Base-by-base conservation (phyloP, 2,888 invertebrate species). In the Rhimphoctona megacephalus region DNA sequence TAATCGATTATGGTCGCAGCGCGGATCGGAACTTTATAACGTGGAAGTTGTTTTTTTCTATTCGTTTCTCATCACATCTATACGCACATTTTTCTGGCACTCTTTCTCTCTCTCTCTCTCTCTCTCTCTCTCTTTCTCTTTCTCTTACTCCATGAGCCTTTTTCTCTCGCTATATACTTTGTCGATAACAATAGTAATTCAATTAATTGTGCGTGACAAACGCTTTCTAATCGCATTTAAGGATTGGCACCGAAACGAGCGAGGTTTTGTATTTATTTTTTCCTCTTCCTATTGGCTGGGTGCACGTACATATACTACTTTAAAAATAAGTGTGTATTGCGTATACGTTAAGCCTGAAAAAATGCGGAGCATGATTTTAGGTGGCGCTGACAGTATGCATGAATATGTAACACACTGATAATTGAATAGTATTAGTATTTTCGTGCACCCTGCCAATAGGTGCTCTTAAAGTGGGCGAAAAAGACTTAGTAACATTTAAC, bases 1-100 rank as follows among this genome's bases (percentile, higher is more conserved):
- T 61, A 6, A 30, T 84, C 54, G 49, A 69, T 73, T 73, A 86
- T 78, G 78, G 83, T 84, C 78, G 81, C 64, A 46, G 86, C 86
- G 86, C 78, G 54, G 81, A 81, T 84, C 86, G 69, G 86, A 86
- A 86, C 86, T 83, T 84, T 81, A 67, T 81, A 83, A 86, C 86
- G 81, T 86, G 86, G 86, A 86, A 86, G 86, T 80, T 79, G 54
- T 64, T 83, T 33, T 74, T 69, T 64, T 57, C 9, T 8, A 66
- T 66, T 72, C 33, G 43, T 43, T 43, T 30, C 33, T 64, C 49
- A 69, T 69, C 61, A 82, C 46, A 78, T 67, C 64, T 64, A 77
- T 5, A 79, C 69, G 79, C 79, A 82, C 66, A 46, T 46, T 67
- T 64, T n/a, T 80, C 36, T 80, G 33, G 33, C 46, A 49, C 66